Conservation (phyloP, 2,888 invertebrate genomes). For the Apotomis capreana region DNA sequence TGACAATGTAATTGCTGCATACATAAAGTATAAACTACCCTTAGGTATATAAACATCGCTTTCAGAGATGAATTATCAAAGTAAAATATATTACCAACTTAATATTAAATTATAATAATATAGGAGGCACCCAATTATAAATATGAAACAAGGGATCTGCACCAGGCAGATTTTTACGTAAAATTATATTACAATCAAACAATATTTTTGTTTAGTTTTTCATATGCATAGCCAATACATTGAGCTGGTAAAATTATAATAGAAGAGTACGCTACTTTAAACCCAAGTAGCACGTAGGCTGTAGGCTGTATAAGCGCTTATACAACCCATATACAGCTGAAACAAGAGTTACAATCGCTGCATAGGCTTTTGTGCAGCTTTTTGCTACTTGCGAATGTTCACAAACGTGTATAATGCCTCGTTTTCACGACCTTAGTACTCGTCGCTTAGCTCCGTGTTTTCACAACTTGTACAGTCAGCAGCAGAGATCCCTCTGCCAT, state of each 20-base stretch:
- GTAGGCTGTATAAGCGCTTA: no score
- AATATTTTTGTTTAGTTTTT: not conserved
- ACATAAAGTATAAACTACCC: no score
- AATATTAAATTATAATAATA: slow-evolving; percentile 19
- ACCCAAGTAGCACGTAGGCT: not conserved
- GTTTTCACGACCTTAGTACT: no score
- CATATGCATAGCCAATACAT: not conserved
- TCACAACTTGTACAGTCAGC: no score
- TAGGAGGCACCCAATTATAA: slow-evolving; percentile 28
- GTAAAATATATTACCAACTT: slow-evolving; percentile 15
- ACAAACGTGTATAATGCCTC: no score
- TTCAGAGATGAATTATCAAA: slow-evolving; percentile 11
- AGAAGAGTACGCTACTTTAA: not conserved
- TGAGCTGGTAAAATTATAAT: not conserved
- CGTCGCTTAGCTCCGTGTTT: no score
- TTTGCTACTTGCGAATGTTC: no score
- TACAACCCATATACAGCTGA: no score
- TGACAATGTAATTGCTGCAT: no score
- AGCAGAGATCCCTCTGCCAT: no score
- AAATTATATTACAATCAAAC: slow-evolving; percentile 19
- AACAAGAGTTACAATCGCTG: no score
- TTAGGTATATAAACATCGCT: not conserved
- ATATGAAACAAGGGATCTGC: slow-evolving; percentile 16
- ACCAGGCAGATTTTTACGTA: slow-evolving; percentile 20
- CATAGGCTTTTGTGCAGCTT: no score